These are phyloP conservation scores for Salarias fasciatus DNA, from an alignment of 2,797 vertebrate species.

Conservation along the genomic window DNA sequence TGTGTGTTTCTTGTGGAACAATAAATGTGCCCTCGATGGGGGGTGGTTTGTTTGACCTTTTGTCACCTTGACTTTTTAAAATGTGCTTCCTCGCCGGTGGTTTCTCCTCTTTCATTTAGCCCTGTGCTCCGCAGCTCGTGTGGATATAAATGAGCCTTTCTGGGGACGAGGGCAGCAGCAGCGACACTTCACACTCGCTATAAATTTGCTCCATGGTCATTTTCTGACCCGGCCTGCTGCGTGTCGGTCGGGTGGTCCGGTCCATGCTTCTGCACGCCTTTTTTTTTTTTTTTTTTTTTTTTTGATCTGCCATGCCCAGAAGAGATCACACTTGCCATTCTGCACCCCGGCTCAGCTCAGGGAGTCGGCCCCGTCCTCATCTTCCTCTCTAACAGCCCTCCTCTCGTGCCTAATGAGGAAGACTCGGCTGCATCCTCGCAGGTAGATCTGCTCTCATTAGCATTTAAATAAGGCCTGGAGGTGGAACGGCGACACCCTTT, in stretches of 20 bases:
- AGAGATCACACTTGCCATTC: constrained; percentile 7
- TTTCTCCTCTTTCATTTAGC: constrained; percentile 25
- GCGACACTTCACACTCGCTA: constrained; percentile 41
- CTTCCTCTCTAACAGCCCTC: not conserved
- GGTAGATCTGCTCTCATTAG: constrained; percentile 64
- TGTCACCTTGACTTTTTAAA: constrained; percentile 43
- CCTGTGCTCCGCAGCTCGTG: constrained; percentile 40
- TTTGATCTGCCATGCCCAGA: not conserved
- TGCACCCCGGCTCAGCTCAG: not conserved
- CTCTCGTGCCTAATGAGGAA: constrained; percentile 51
- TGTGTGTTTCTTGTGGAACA: constrained; percentile 85
- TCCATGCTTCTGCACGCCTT: constrained; percentile 25
- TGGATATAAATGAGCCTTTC: constrained; percentile 57
- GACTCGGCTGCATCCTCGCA: constrained; percentile 53
- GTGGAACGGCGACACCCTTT: constrained; percentile 23
- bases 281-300: too few species aligned
- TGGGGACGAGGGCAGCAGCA: constrained; percentile 43
- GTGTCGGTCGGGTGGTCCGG: constrained; percentile 26
- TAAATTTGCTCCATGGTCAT: constrained; percentile 68
- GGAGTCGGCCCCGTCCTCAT: constrained; percentile 16
- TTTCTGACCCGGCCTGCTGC: constrained; percentile 55
- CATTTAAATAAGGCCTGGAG: constrained; percentile 60
- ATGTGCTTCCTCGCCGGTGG: not conserved
- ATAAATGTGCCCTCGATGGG: constrained; percentile 80
- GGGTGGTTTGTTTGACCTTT: constrained; percentile 74